Percentiles rank a stretch among this genome's conserved stretches.
Conservation (phyloP, 2,113 vertebrate species). For the Phycodurus eques region DNA sequence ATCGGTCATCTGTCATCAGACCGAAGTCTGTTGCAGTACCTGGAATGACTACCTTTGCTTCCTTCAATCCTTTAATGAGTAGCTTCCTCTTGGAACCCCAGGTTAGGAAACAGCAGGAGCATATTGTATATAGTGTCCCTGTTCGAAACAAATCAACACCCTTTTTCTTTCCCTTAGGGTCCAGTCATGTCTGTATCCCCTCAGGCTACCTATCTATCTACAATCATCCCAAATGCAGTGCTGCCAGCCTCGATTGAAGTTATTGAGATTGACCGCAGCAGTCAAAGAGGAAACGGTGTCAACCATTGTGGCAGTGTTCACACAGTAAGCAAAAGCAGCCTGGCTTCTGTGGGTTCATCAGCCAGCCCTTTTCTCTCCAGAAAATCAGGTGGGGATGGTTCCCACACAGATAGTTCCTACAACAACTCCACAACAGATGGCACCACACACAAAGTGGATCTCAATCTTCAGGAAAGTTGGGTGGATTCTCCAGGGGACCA, state of each 20-base stretch:
- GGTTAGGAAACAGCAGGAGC: constrained; percentile 28
- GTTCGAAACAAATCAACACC: not conserved
- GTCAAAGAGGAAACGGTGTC: constrained; percentile 37
- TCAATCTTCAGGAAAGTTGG: constrained; percentile 25
- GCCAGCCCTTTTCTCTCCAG: constrained; percentile 82
- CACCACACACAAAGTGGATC: constrained; percentile 22
- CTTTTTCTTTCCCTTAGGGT: constrained; percentile 49
- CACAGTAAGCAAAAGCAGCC: constrained; percentile 85
- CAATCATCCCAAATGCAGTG: constrained; percentile 93
- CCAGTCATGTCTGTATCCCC: constrained; percentile 96
- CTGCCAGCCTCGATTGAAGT: constrained; percentile 87
- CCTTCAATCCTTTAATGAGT: constrained; percentile 39
- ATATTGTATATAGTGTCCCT: no score
- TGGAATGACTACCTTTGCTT: constrained; percentile 76
- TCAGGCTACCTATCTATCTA: constrained; percentile 94
- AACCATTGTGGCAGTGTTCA: constrained; percentile 66
- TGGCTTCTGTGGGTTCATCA: constrained; percentile 54
- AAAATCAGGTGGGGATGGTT: constrained; percentile 61
- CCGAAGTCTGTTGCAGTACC: constrained; percentile 91
- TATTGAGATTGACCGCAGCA: constrained; percentile 80
- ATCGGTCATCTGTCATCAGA: constrained; percentile 65
- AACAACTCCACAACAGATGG: constrained; percentile 55
- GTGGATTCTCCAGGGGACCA: constrained; percentile 24
- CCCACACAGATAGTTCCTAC: constrained; percentile 51
- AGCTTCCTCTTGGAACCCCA: constrained; percentile 77